These are phyloP conservation scores for Drepana falcataria DNA, from an alignment of 2,888 invertebrate species.

Conservation along the genomic window DNA sequence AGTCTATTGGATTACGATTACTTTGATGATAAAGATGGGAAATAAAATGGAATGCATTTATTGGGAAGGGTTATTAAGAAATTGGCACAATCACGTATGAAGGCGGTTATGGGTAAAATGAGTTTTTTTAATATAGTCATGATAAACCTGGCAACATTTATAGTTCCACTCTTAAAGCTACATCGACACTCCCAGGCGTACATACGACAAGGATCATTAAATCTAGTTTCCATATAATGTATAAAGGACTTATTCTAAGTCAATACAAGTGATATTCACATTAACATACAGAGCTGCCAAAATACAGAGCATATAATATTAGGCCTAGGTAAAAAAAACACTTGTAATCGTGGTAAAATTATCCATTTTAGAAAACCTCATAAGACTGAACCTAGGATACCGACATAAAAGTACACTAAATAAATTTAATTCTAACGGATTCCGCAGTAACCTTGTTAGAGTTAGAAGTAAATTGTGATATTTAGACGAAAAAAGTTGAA, in stretches of 20 bases:
- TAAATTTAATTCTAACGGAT: too few relatives aligned
- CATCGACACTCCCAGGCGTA: conserved; percentile 37
- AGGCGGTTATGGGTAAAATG: conserved; percentile 23
- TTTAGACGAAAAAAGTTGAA: too few relatives aligned
- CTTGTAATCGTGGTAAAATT: too few relatives aligned
- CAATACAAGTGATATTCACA: conserved; percentile 24
- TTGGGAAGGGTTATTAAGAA: conserved; percentile 36
- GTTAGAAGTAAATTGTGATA: too few relatives aligned
- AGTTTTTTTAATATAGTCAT: conserved; percentile 24
- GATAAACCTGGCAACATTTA: conserved; percentile 51
- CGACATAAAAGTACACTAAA: too few relatives aligned
- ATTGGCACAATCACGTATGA: conserved; percentile 48
- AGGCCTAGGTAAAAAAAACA: conserved; percentile 11
- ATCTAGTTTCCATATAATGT: conserved; percentile 13
- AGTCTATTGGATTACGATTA: neutral
- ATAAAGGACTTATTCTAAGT: conserved; percentile 26
- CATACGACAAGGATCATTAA: conserved; percentile 49
- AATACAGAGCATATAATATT: conserved; percentile 14
- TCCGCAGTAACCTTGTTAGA: too few relatives aligned
- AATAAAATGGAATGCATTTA: conserved; percentile 42
- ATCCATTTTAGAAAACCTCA: too few relatives aligned
- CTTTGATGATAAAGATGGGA: conserved; percentile 9
- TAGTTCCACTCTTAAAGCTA: conserved; percentile 40
- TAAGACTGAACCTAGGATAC: too few relatives aligned
- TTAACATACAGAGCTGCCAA: conserved; percentile 19